Conservation (phyloP, 2,113 vertebrate species). For the Oncorhynchus nerka region DNA sequence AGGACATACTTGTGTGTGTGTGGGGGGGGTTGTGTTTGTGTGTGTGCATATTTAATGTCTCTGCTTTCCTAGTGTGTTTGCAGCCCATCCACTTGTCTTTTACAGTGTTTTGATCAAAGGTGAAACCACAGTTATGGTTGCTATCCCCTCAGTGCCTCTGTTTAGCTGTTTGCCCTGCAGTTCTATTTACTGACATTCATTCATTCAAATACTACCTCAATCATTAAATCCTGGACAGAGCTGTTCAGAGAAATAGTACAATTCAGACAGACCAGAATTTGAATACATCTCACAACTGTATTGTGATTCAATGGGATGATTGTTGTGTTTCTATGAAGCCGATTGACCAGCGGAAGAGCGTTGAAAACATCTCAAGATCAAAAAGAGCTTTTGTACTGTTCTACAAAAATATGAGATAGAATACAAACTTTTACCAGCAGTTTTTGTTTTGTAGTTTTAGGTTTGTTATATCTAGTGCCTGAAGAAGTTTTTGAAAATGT, state of each 20-base stretch:
- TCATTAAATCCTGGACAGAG: background rate
- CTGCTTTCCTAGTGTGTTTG: background rate
- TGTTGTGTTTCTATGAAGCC: background rate
- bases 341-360: background rate
- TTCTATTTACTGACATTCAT: conserved; percentile 14
- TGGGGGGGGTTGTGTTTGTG: background rate
- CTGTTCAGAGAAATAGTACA: background rate
- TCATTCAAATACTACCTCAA: background rate
- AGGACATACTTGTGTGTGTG: too few relatives aligned
- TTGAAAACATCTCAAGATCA: background rate
- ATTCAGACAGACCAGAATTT: background rate
- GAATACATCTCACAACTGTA: background rate
- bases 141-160: background rate
- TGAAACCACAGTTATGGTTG: background rate
- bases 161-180: background rate
- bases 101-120: background rate
- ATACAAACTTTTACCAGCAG: too few relatives aligned
- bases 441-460: background rate
- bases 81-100: background rate
- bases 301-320: background rate
- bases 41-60: background rate
- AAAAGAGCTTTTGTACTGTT: too few relatives aligned
- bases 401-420: too few relatives aligned
- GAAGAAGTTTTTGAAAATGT: conserved; percentile 1
- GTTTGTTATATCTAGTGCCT: background rate